phyloP scores from a whole-genome alignment of 64 coral and sea anemone species.

The Stichodactyla helianthus region DNA sequence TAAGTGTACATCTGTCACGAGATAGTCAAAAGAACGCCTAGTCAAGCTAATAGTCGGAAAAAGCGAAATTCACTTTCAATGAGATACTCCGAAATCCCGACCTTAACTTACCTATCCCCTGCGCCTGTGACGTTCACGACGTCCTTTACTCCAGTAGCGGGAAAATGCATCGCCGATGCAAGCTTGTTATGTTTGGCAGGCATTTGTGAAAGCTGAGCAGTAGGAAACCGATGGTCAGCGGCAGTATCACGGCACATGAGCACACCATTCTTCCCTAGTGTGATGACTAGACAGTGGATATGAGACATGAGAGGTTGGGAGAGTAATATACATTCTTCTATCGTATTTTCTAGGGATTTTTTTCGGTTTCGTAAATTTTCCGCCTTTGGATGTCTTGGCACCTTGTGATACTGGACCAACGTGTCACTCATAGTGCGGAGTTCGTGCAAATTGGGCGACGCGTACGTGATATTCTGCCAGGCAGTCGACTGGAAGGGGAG shows the following conservation, averaged over 20 bases:
- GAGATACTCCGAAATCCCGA: no score
- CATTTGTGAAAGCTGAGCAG: conserved; percentile 11
- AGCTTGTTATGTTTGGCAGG: conserved; percentile 46
- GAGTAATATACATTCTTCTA: conserved; percentile 74
- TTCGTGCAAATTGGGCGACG: conserved; percentile 85
- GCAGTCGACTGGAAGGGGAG: conserved; percentile 63
- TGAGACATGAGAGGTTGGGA: conserved; percentile 75
- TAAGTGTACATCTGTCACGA: no score
- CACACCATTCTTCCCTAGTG: conserved; percentile 77
- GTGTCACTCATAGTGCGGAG: conserved; percentile 78
- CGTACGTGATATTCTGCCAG: conserved; percentile 86
- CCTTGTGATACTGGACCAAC: conserved; percentile 28
- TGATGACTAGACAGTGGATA: conserved; percentile 83
- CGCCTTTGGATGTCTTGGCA: neutral
- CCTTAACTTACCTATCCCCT: conserved; percentile 72
- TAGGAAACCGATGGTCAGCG: conserved; percentile 77
- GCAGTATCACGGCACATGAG: conserved; percentile 79
- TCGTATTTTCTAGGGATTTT: conserved; percentile 47
- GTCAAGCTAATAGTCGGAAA: no score
- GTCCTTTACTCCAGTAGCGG: conserved; percentile 39
- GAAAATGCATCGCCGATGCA: conserved; percentile 81
- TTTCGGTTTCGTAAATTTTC: conserved; percentile 18
- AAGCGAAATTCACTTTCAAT: no score
- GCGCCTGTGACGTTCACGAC: conserved; percentile 86
- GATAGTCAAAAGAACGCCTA: no score